Conservation (phyloP, 1,140 invertebrate genomes). For the Caenorhabditis briggsae region DNA sequence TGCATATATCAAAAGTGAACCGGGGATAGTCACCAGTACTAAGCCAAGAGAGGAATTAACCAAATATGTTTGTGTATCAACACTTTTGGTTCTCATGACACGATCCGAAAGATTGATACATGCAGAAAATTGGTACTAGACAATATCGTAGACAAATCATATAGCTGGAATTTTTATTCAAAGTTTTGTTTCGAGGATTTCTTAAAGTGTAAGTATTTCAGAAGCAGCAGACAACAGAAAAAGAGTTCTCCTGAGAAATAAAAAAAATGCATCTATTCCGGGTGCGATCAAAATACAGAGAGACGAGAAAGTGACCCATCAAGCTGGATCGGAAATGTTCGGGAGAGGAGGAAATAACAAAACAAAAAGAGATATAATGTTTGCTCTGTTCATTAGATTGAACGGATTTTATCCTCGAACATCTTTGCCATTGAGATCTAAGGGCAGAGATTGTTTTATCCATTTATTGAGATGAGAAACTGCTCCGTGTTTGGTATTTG, state of each 20-base stretch:
- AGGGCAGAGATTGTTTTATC: too few relatives aligned
- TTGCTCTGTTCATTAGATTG: conserved; percentile 48
- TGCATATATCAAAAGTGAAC: conserved; percentile 47
- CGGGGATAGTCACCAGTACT: conserved; percentile 32
- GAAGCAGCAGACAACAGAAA: not conserved
- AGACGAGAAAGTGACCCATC: conserved; percentile 18
- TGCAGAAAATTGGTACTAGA: too few relatives aligned
- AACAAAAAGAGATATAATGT: not conserved
- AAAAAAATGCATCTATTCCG: not conserved
- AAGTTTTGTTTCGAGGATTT: too few relatives aligned
- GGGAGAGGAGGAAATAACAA: conserved; percentile 2
- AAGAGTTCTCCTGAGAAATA: not conserved
- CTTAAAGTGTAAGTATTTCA: too few relatives aligned
- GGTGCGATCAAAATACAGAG: conserved; percentile 8
- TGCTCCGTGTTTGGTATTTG: too few relatives aligned
- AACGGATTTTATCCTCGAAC: conserved; percentile 26
- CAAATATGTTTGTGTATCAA: conserved; percentile 45
- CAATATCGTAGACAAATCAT: too few relatives aligned
- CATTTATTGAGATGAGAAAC: too few relatives aligned
- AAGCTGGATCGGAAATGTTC: conserved; percentile 20
- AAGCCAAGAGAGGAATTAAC: not conserved
- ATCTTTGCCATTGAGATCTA: not conserved
- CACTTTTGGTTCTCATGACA: not conserved
- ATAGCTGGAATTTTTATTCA: too few relatives aligned
- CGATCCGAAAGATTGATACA: not conserved